A percentile compares a stretch with the other conserved stretches of the same genome.
These are phyloP conservation scores for Tiliacea aurago DNA, from an alignment of 2,888 invertebrate genomes.

Conservation along the genomic window DNA sequence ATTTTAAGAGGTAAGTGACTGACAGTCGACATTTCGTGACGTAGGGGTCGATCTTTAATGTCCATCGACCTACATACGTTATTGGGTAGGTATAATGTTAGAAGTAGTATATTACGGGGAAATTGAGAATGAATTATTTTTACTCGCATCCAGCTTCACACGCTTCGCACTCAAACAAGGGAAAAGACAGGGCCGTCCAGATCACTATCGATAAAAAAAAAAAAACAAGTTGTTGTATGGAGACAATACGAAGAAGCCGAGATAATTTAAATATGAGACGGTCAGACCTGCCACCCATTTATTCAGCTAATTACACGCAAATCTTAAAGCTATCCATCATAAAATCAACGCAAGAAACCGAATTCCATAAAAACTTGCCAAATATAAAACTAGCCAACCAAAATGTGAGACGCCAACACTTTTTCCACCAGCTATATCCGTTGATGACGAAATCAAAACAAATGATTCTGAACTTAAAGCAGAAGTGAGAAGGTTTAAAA, in stretches of 20 bases:
- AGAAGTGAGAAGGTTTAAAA: conserved; percentile 39
- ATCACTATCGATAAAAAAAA: neutral
- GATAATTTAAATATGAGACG: neutral
- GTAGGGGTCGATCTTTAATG: neutral
- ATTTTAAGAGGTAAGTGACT: conserved; percentile 12
- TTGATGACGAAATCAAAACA: conserved; percentile 57
- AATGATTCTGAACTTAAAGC: conserved; percentile 52
- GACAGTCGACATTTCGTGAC: neutral
- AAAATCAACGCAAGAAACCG: conserved; percentile 55
- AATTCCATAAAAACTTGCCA: conserved; percentile 53
- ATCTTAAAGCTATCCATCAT: conserved; percentile 63
- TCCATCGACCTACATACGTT: neutral
- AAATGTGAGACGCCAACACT: conserved; percentile 64
- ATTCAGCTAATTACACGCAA: conserved; percentile 27
- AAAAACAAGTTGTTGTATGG: neutral
- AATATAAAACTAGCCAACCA: conserved; percentile 54
- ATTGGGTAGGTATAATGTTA: neutral
- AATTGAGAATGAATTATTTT: neutral
- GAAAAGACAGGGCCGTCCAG: neutral
- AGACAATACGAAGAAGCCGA: neutral
- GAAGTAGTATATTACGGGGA: neutral
- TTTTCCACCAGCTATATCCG: conserved; percentile 54
- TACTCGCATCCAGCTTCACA: neutral
- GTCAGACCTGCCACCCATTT: neutral
- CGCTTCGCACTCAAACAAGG: no score